These are phyloP conservation scores for Otocyon megalotis DNA, from an alignment of 2,113 vertebrate species.

Conservation along the genomic window DNA sequence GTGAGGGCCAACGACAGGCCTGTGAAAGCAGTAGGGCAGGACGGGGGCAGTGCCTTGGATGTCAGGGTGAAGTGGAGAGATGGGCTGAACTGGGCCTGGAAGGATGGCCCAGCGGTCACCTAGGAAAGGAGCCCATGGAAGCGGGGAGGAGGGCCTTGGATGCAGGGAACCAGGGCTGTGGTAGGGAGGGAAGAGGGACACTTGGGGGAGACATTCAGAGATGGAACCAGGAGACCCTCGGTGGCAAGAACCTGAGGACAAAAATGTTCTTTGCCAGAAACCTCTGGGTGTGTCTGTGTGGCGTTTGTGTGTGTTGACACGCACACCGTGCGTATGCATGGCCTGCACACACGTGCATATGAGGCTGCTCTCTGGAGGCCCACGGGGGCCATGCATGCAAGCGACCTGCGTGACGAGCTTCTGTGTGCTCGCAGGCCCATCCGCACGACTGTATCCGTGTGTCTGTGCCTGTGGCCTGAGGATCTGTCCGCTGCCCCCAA, in stretches of 20 bases:
- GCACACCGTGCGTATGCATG: accelerated
- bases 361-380: background rate
- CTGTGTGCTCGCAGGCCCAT: background rate
- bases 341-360: accelerated
- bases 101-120: background rate
- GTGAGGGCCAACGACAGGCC: background rate
- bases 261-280: background rate
- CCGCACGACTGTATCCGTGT: accelerated
- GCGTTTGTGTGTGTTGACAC: too few species aligned
- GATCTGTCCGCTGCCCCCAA: background rate
- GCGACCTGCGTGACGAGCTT: accelerated
- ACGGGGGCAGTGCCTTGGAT: background rate
- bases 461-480: background rate
- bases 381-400: accelerated
- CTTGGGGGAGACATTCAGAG: background rate
- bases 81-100: background rate
- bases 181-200: background rate
- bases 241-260: background rate
- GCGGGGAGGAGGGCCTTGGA: background rate
- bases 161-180: background rate
- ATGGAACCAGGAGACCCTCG: background rate
- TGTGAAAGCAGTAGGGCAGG: background rate
- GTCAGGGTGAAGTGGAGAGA: background rate
- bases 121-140: background rate
- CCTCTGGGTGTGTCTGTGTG: background rate